Conservation (phyloP, 2,888 invertebrate species). For the Lagria hirta region DNA sequence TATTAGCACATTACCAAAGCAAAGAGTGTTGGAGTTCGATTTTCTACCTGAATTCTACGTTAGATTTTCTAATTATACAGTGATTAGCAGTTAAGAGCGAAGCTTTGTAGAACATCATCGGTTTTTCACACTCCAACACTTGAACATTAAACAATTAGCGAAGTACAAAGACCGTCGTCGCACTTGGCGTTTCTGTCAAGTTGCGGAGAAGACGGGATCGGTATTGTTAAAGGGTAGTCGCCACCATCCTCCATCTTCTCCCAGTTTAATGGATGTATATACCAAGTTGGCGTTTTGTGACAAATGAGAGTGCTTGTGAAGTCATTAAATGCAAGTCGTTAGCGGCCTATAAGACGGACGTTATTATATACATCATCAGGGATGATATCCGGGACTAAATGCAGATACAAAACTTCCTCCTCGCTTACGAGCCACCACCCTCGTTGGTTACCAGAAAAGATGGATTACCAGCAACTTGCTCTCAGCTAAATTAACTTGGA, state of each 20-base stretch:
- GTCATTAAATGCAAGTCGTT: conserved; percentile 40
- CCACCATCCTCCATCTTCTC: conserved; percentile 12
- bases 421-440: too few relatives aligned
- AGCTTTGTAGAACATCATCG: too few relatives aligned
- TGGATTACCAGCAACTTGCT: conserved; percentile 26
- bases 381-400: conserved; percentile 23
- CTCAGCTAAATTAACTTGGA: conserved; percentile 29
- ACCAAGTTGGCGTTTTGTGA: conserved; percentile 34
- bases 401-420: conserved; percentile 9
- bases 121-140: neutral
- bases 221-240: conserved; percentile 11
- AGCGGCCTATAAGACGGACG: conserved; percentile 37
- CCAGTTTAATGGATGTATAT: conserved; percentile 32
- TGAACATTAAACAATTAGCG: conserved; percentile 14
- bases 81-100: too few relatives aligned
- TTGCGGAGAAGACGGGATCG: too few relatives aligned
- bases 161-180: conserved; percentile 11
- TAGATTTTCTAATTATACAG: too few relatives aligned
- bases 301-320: conserved; percentile 39
- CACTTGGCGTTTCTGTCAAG: conserved; percentile 2
- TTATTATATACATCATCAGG: conserved; percentile 34
- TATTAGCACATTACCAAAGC: too few relatives aligned
- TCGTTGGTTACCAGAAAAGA: conserved; percentile 27
- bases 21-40: too few relatives aligned
- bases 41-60: too few relatives aligned